phyloP scores from a whole-genome alignment of 2,797 vertebrate genomes.

The Mus caroli region DNA sequence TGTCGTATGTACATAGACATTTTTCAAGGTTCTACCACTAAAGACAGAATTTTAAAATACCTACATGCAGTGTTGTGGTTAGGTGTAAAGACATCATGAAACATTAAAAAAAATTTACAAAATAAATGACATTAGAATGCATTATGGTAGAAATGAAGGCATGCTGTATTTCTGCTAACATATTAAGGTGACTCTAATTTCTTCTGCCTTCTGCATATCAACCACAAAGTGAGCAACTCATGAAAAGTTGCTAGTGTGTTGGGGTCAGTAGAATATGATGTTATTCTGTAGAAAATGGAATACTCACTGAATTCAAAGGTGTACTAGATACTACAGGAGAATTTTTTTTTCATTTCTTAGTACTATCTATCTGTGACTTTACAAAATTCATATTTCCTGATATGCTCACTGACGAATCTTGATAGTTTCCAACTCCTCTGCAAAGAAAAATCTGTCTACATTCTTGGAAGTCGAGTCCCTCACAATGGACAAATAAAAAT shows the following conservation, averaged over 20 bases:
- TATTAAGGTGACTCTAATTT: background rate
- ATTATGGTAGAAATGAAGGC: background rate
- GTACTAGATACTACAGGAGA: background rate
- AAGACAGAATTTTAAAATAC: background rate
- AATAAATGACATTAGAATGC: background rate
- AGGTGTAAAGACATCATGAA: background rate
- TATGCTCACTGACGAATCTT: background rate
- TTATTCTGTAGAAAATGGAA: background rate
- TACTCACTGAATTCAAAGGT: background rate
- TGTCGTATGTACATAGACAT: background rate
- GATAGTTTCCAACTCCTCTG: background rate
- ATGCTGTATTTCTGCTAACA: background rate
- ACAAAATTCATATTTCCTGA: background rate
- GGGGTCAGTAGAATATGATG: background rate
- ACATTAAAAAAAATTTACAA: background rate
- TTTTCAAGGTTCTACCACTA: background rate
- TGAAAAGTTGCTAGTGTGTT: background rate
- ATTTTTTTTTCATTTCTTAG: background rate
- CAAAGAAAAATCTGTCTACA: background rate
- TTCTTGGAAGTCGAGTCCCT: background rate
- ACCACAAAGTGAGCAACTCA: background rate
- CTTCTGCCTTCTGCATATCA: background rate
- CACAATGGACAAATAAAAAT: background rate
- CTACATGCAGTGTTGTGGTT: background rate
- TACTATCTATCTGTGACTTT: background rate